Evolutionary conservation across 2,888 invertebrate genomes (phyloP), one percentile per base, ranked within the genome.

Genomic region (Eudemis profundana): DNA sequence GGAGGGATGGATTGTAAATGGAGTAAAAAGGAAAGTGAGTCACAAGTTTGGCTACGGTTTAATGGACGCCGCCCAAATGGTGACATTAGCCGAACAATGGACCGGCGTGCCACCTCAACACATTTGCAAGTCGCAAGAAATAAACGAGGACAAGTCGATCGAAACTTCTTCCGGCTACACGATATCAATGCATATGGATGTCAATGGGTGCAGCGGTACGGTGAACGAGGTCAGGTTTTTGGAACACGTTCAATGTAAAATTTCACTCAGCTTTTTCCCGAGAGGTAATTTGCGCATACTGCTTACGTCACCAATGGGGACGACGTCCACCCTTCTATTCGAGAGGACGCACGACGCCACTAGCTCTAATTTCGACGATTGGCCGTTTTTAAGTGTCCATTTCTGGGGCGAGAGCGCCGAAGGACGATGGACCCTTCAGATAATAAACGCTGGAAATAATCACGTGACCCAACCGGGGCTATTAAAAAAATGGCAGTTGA

Each of bases 11-110:
- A 95, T 96, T 61, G 93, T 95, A 46, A 99, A 99, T 82, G 99
- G 98, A 3, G 97, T 98, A 19, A 97, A 97, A 79, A 94, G 97
- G 77, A 97, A 97, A 94, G 97, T 98, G 66, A 98, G 97, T 80
- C 98, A 98, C 88, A 98, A 98, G 90, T 99, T 99, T 84, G 99
- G 99, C 44, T 99, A 99, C 86, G 99, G 99, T n/a, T 89, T 99
- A 76, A 99, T 99, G 98, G 98, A 99, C 89, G 99, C 98, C 15
- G 96, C 96, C 33, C 96, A 96, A 57, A 96, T 99, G 95, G 98
- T 99, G 17, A 95, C 94, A 64, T 90, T 98, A 77, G 98, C 99
- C 5, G 96, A 97, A 86, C 95, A 96, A 83, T 99, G 99, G 99
- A 96, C 95, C 40, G 96, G 95, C 53, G 97, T 98, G 49, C 99